phyloP scores from a whole-genome alignment of 2,113 vertebrate genomes.

The Thomomys bottae region DNA sequence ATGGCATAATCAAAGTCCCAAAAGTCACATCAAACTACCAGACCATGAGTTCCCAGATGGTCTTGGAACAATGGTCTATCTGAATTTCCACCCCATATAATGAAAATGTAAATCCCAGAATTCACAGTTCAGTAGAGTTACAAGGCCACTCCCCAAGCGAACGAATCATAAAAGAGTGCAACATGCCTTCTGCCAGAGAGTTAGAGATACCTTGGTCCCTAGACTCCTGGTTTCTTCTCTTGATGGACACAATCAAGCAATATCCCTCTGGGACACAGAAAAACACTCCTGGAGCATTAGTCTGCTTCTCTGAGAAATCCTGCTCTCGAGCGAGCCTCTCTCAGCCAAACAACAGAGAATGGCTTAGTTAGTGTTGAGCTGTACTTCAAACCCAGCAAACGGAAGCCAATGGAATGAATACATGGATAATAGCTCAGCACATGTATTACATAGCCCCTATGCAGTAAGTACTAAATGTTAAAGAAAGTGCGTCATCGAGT shows the following conservation, averaged over 20 bases:
- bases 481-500: no score
- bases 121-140: constrained; percentile 43
- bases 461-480: no score
- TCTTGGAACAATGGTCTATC: constrained; percentile 18
- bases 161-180: constrained; percentile 17
- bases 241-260: not conserved
- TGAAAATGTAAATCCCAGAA: constrained; percentile 11
- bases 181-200: not conserved
- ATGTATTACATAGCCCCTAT: not conserved
- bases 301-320: not conserved
- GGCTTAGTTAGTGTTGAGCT: not conserved
- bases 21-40: constrained; percentile 30
- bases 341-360: not conserved
- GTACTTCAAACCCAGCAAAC: not conserved
- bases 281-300: not conserved
- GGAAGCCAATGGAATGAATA: not conserved
- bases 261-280: not conserved
- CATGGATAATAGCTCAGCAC: not conserved
- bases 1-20: not conserved
- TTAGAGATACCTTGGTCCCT: not conserved
- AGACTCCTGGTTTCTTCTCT: not conserved
- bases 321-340: not conserved
- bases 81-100: constrained; percentile 23
- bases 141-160: constrained; percentile 19
- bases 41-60: not conserved